A percentile compares a stretch with the other conserved stretches of the same genome.
Conservation (phyloP, 2,888 invertebrate genomes). For the Seira ritae region DNA sequence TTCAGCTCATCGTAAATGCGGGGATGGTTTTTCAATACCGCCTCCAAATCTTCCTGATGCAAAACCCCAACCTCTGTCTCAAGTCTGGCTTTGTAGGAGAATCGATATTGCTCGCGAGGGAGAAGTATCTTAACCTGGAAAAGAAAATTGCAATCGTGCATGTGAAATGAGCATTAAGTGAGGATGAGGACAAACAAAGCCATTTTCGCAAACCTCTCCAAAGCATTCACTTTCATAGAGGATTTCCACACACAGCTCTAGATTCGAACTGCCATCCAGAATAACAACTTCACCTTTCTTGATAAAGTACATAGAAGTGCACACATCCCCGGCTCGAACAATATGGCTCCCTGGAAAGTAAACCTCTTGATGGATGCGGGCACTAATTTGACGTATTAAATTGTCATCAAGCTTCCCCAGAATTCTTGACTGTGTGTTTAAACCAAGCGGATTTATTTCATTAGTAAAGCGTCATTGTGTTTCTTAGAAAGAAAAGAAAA, state of each 20-base stretch:
- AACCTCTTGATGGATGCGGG: slow-evolving; percentile 66
- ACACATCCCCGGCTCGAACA: slow-evolving; percentile 68
- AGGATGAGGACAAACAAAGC: background rate
- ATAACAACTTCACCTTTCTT: slow-evolving; percentile 71
- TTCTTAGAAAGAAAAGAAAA: too few relatives aligned
- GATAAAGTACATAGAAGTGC: slow-evolving; percentile 70
- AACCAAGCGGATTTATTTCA: too few relatives aligned
- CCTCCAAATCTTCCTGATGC: slow-evolving; percentile 63
- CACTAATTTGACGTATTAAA: slow-evolving; percentile 67
- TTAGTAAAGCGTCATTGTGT: too few relatives aligned
- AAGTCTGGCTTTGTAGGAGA: slow-evolving; percentile 69
- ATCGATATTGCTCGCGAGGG: slow-evolving; percentile 66
- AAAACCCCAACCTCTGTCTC: slow-evolving; percentile 71
- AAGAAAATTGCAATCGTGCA: background rate
- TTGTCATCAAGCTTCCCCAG: slow-evolving; percentile 67
- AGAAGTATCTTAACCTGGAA: slow-evolving; percentile 68
- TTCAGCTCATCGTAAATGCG: slow-evolving; percentile 56
- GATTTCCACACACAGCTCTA: slow-evolving; percentile 68
- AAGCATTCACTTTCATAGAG: slow-evolving; percentile 71
- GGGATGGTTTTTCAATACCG: slow-evolving; percentile 65
- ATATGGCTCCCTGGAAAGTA: slow-evolving; percentile 68
- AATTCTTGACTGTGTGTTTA: slow-evolving; percentile 61
- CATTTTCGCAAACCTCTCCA: slow-evolving; percentile 64
- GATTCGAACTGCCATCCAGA: slow-evolving; percentile 66
- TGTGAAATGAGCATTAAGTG: background rate